phyloP scores from a whole-genome alignment of 2,797 vertebrate species.

The Syndactyla subalaris region DNA sequence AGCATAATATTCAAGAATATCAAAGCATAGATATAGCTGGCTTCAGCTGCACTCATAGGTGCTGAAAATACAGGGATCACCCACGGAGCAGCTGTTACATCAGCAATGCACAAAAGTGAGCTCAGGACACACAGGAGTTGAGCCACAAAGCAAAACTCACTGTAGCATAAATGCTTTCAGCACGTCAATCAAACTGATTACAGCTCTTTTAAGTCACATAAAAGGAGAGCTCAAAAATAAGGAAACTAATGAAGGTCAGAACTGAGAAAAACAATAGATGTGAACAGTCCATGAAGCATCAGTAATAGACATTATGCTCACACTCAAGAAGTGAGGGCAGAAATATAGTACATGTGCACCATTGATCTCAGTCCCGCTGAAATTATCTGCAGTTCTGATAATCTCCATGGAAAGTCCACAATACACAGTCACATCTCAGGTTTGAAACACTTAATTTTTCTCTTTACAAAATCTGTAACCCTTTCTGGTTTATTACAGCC shows the following conservation, averaged over 20 bases:
- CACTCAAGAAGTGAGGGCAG: background rate
- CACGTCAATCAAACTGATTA: background rate
- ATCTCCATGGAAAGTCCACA: fast-evolving
- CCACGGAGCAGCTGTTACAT: background rate
- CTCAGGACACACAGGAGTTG: background rate
- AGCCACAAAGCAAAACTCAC: background rate
- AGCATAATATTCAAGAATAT: background rate
- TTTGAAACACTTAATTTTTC: background rate
- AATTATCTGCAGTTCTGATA: background rate
- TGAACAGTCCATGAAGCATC: background rate
- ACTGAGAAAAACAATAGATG: background rate
- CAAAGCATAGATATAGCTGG: background rate
- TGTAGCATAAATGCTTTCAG: background rate
- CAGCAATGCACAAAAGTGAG: background rate
- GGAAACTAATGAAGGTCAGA: background rate
- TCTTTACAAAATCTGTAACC: background rate
- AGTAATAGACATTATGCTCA: background rate
- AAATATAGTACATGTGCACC: background rate
- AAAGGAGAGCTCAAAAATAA: background rate
- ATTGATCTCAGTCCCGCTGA: background rate
- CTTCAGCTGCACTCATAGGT: background rate
- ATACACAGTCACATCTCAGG: background rate
- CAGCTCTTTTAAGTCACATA: background rate
- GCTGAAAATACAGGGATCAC: background rate
- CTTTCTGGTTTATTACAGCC: background rate